Base-by-base conservation (phyloP, 2,113 vertebrate genomes). In the Phyllostomus hastatus region DNA sequence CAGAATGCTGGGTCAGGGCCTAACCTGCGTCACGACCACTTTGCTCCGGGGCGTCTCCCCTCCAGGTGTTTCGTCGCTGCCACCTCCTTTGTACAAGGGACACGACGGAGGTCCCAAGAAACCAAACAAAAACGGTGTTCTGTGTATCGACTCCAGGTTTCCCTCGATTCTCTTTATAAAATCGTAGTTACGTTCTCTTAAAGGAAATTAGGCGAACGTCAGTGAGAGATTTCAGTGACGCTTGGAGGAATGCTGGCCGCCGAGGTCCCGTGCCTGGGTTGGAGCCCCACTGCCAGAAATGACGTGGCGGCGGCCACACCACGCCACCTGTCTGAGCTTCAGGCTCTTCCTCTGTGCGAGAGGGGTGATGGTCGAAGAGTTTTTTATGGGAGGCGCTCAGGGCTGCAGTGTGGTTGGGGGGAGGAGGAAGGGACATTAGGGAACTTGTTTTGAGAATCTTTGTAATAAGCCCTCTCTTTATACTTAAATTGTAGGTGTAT, bases 391-490 rank as follows among this genome's bases (percentile, higher is more conserved):
- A 57, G 31, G n/a, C 10, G 15, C 50, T 48, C 14, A n/a, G 76
- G 17, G 59, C 35, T 54, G 46, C 46, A 1, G n/a, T 5, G 43
- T 41, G 6, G 15, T 43, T 2, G 12, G 1, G 1, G 28, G 3
- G 31, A 24, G 54, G 22, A 19, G 14, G 11, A 52, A 11, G 4
- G 16, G 17, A n/a, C n/a, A 35, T n/a, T 12, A 24, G 33, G n/a
- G 90, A 14, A n/a, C 52, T 75, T n/a, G 57, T 52, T 76, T 41
- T 66, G 57, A 92, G 50, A 75, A 43, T 50, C 57, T 87, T 41
- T 38, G 15, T 38, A 31, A 59, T 80, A 57, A 59, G 52, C 33
- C 59, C 61, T 70, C 35, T 48, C 22, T 83, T 33, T 66, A 33
- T n/a, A 78, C 48, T 69, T 54, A 46, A 38, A 46, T 16, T 5